Base-by-base conservation (phyloP, 2,888 invertebrate genomes). In the Drepanosiphum platanoidis region DNA sequence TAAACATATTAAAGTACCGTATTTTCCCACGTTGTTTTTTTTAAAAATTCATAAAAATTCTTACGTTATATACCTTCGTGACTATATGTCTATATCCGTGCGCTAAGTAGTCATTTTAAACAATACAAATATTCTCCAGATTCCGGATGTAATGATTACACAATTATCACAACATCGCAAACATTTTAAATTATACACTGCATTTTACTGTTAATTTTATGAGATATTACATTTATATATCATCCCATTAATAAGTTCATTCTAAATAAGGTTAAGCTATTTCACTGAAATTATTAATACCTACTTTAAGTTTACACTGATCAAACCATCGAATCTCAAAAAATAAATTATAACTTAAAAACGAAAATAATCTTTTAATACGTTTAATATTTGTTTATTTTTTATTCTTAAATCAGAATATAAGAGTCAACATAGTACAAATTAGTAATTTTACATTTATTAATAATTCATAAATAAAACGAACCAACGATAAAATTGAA, bases 171-270 rank as follows among this genome's bases (percentile, higher is more conserved):
- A 34, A 68, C 22, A 68, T 68, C 34, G 4, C 22, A 27, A 7
- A 46, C 22, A 11, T 34, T n/a, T 34, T n/a, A 34, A 58, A 22
- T 34, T 75, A 18, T n/a, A 13, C 30, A 7, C n/a, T n/a, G n/a
- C n/a, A 70, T 70, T 71, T 39, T 42, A 39, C 39, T 27, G 71
- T 71, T 71, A 42, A 71, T 71, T 71, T 71, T 27, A 42, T 68
- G 13, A 39, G 7, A 39, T 42, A 42, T 36, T 27, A 39, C 13
- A 5, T 30, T n/a, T n/a, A n/a, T n/a, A n/a, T n/a, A n/a, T n/a
- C n/a, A n/a, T n/a, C n/a, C n/a, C n/a, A n/a, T n/a, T n/a, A n/a
- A n/a, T n/a, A n/a, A n/a, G n/a, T n/a, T n/a, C n/a, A n/a, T n/a
- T n/a, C n/a, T n/a, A n/a, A n/a, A n/a, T n/a, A n/a, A n/a, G n/a